Conservation (phyloP, 1,140 invertebrate genomes). For the Bombus waltoni region DNA sequence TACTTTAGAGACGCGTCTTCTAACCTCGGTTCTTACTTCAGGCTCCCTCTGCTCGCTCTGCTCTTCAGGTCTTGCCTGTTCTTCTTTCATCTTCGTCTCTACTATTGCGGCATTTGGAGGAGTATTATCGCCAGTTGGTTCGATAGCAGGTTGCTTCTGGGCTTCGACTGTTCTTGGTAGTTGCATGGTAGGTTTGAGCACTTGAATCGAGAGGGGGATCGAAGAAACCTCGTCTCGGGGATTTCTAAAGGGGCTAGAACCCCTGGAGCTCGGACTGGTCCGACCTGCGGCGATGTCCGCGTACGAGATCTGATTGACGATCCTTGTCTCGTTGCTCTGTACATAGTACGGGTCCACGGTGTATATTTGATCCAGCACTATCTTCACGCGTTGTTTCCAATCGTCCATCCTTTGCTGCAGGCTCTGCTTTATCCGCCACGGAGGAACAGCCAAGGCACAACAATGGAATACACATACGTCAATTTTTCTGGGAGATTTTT, state of each 20-base stretch:
- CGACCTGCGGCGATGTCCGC: constrained; percentile 84
- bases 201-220: constrained; percentile 57
- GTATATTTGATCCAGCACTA: constrained; percentile 87
- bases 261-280: constrained; percentile 79
- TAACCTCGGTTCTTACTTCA: background rate
- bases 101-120: background rate
- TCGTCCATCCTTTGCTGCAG: constrained; percentile 86
- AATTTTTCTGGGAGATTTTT: constrained; percentile 67
- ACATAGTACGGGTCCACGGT: constrained; percentile 89
- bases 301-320: constrained; percentile 82
- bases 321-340: constrained; percentile 76
- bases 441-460: constrained; percentile 77
- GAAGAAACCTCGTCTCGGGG: constrained; percentile 69
- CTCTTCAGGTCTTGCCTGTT: background rate
- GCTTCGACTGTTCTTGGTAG: background rate
- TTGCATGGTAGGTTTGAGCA: constrained; percentile 27
- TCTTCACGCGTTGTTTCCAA: constrained; percentile 86
- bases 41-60: constrained; percentile 53
- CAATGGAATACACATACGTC: constrained; percentile 72
- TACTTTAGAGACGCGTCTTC: constrained; percentile 9
- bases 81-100: background rate
- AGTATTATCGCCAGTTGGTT: background rate
- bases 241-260: constrained; percentile 73
- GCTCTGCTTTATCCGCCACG: constrained; percentile 84
- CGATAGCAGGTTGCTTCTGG: constrained; percentile 1